These are phyloP conservation scores for Patella ulyssiponensis DNA, from an alignment of 2,888 invertebrate genomes.

Conservation along the genomic window DNA sequence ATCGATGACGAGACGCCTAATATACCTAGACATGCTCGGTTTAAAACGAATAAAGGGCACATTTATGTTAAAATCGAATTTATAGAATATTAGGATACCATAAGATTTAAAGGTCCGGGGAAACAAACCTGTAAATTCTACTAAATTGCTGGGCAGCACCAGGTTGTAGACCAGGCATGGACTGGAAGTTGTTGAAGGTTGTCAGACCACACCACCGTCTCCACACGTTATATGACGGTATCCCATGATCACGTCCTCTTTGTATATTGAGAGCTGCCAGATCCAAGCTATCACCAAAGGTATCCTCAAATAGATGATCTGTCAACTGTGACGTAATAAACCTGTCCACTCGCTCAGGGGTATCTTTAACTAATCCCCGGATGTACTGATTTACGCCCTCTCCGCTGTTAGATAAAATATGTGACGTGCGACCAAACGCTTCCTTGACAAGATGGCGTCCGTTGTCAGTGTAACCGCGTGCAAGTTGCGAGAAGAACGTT, in stretches of 20 bases:
- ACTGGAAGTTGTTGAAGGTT: constrained; percentile 25
- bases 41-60: too few relatives aligned
- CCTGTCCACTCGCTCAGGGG: constrained; percentile 1
- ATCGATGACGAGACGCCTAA: too few relatives aligned
- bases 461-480: neutral
- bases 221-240: constrained; percentile 86
- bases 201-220: constrained; percentile 67
- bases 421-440: constrained; percentile 20
- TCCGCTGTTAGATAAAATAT: constrained; percentile 16
- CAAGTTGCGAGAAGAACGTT: constrained; percentile 20
- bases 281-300: constrained; percentile 76
- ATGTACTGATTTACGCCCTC: constrained; percentile 25
- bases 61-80: too few relatives aligned
- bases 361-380: constrained; percentile 15
- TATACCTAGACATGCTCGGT: too few relatives aligned
- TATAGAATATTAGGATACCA: too few relatives aligned
- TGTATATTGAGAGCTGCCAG: constrained; percentile 90
- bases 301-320: constrained; percentile 84
- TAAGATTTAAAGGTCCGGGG: too few relatives aligned
- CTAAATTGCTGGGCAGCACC: neutral
- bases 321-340: constrained; percentile 70
- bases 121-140: neutral
- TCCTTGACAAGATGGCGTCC: constrained; percentile 9
- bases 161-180: constrained; percentile 14
- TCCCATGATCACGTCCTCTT: constrained; percentile 88